Base-by-base conservation (phyloP, 2,888 invertebrate genomes). In the Ametastegia equiseti region DNA sequence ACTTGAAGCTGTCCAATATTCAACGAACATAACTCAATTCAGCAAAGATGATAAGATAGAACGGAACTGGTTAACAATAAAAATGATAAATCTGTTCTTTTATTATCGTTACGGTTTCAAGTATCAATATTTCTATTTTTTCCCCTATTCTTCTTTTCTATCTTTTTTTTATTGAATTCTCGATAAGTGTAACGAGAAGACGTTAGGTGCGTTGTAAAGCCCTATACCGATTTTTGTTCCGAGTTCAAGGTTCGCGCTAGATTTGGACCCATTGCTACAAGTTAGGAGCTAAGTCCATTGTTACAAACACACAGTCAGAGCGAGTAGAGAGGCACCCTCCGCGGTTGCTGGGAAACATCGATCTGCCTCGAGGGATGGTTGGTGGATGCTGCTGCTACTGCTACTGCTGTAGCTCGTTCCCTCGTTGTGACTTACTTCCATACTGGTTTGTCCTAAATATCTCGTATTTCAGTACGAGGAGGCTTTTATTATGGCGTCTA, bases 301-400 rank as follows among this genome's bases (percentile, higher is more conserved):
- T 90, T 90, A 88, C 90, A 90, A 90, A 91, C 88, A 90, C 86
- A 88, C 86, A 88, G 87, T 85, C 85, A 86, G 86, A 82, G 82
- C 79, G 86, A 86, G 86, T 88, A 87, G 60, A n/a, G n/a, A 57
- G 89, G 86, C 88, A 88, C 89, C 89, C 90, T 90, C 86, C 85
- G 86, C 85, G 89, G 90, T 90, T 90, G 90, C 90, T 90, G 90
- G 90, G 90, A 90, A 91, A 89, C 90, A 91, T 91, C 91, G 91
- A 91, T 90, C 90, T 88, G 87, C 71, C 83, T 83, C 84, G 86
- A 87, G 88, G 87, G 88, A 88, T 78, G 78, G 78, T 87, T 75
- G 75, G 45, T 75, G 75, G 90, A 89, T 90, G 88, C 90, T 90
- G 89, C 85, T 42, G 60, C 73, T 85, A 85, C 87, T 84, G 84